These are phyloP conservation scores for Rhyacophila brunnea DNA, from an alignment of 1,140 invertebrate species.

Conservation along the genomic window DNA sequence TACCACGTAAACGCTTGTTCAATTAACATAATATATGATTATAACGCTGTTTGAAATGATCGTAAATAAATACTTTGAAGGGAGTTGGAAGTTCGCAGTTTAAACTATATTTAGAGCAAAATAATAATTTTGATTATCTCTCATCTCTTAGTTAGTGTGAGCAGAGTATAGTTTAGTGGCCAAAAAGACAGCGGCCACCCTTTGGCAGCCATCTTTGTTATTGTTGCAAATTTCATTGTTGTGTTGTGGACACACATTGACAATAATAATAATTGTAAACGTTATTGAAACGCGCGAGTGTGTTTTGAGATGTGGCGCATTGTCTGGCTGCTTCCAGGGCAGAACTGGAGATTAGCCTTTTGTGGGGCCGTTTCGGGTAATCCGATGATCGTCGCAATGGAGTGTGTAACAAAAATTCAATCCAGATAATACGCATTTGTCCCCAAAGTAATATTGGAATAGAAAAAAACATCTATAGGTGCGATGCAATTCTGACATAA, in stretches of 20 bases:
- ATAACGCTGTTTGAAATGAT: too few relatives aligned
- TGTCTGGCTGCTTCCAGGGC: background rate
- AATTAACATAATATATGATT: too few relatives aligned
- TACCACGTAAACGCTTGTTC: too few relatives aligned
- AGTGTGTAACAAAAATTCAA: background rate
- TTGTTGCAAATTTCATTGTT: constrained; percentile 3
- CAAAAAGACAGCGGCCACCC: constrained; percentile 16
- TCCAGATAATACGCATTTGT: too few relatives aligned
- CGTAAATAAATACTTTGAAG: too few relatives aligned
- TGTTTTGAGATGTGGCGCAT: background rate
- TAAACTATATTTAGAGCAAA: too few relatives aligned
- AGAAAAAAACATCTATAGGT: too few relatives aligned
- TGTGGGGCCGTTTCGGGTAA: constrained; percentile 23
- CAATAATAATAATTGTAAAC: constrained; percentile 19
- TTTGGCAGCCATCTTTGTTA: constrained; percentile 1
- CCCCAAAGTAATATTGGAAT: too few relatives aligned
- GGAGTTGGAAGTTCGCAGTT: too few relatives aligned
- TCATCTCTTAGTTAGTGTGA: too few relatives aligned
- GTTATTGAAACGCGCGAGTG: constrained; percentile 23
- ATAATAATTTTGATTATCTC: too few relatives aligned
- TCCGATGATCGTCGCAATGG: constrained; percentile 20
- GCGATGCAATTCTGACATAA: too few relatives aligned
- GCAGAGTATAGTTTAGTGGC: background rate
- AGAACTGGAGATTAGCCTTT: constrained; percentile 17
- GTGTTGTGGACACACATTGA: background rate